Evolutionary conservation across 2,888 invertebrate genomes (phyloP).

Genomic region (Drosophila paramelanica): DNA sequence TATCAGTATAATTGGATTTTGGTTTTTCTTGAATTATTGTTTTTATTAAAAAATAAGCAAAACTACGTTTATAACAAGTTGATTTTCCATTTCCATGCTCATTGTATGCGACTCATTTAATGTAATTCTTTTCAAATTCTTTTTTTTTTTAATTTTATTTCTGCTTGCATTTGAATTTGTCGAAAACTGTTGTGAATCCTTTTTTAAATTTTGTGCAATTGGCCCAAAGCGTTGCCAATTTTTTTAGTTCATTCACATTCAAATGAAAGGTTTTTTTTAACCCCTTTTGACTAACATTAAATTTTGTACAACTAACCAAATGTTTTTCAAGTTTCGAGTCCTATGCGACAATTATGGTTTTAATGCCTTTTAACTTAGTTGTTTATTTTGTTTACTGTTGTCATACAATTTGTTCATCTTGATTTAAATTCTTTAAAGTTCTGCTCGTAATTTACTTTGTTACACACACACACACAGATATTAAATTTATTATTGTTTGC

Average conservation of each 20-base stretch:
- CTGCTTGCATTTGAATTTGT: conserved; percentile 60
- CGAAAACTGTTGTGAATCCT: conserved; percentile 45
- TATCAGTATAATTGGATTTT: conserved; percentile 11
- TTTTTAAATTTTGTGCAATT: conserved; percentile 44
- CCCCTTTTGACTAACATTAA: conserved; percentile 49
- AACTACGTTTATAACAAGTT: conserved; percentile 85
- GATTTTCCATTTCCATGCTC: conserved; percentile 81
- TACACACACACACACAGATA: conserved; percentile 74
- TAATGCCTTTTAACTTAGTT: conserved; percentile 23
- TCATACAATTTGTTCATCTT: conserved; percentile 57
- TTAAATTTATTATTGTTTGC: conserved; percentile 81
- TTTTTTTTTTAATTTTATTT: neutral
- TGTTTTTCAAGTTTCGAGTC: conserved; percentile 59
- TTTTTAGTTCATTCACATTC: conserved; percentile 42
- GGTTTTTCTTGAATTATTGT: conserved; percentile 75
- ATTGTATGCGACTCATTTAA: conserved; percentile 54
- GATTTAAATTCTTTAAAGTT: conserved; percentile 73
- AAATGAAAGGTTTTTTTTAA: conserved; percentile 29
- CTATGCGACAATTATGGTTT: conserved; percentile 58
- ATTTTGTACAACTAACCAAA: conserved; percentile 68
- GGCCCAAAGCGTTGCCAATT: conserved; percentile 59
- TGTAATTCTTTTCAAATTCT: conserved; percentile 40
- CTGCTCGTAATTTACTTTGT: conserved; percentile 54
- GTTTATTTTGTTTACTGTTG: conserved; percentile 11
- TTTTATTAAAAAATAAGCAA: conserved; percentile 85